Conservation (phyloP, 1,140 invertebrate species). For the Calycopis cecrops region DNA sequence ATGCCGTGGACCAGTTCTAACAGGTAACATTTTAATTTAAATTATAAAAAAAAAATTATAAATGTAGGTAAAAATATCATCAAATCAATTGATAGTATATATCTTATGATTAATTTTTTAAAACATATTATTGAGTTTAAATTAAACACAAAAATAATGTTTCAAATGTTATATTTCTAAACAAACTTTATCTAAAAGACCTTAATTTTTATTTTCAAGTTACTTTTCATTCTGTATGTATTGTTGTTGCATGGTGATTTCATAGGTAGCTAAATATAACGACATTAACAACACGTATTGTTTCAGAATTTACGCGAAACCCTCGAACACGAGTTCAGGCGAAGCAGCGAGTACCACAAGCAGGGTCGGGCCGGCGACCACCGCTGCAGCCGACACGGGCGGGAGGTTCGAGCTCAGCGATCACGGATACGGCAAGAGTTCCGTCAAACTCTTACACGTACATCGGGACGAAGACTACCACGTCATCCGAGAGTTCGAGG, state of each 20-base stretch:
- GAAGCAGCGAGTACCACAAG: slow-evolving; percentile 27
- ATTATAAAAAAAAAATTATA: slow-evolving; percentile 3
- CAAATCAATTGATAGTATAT: too few relatives aligned
- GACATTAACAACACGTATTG: background rate
- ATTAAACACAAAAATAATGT: too few relatives aligned
- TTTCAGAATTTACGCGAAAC: slow-evolving; percentile 68
- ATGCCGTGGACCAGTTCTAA: slow-evolving; percentile 70
- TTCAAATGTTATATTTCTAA: too few relatives aligned
- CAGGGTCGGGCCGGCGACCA: slow-evolving; percentile 32
- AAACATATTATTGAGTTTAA: too few relatives aligned
- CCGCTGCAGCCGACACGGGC: slow-evolving; percentile 53
- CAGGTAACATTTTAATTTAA: slow-evolving; percentile 42
- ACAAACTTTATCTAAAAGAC: too few relatives aligned
- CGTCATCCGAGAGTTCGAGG: slow-evolving; percentile 83
- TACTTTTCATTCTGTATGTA: too few relatives aligned
- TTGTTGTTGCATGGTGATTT: too few relatives aligned
- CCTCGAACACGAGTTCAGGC: slow-evolving; percentile 51
- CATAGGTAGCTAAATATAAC: too few relatives aligned
- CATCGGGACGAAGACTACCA: slow-evolving; percentile 79
- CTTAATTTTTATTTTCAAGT: too few relatives aligned
- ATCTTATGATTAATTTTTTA: too few relatives aligned
- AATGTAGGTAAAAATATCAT: too few relatives aligned
- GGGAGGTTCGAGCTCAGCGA: slow-evolving; percentile 78
- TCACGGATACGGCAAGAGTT: slow-evolving; percentile 84
- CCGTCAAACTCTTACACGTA: slow-evolving; percentile 83